A percentile compares a stretch with the other conserved stretches of the same genome.
Conservation (phyloP, 2,113 vertebrate genomes). For the Platichthys stellatus region DNA sequence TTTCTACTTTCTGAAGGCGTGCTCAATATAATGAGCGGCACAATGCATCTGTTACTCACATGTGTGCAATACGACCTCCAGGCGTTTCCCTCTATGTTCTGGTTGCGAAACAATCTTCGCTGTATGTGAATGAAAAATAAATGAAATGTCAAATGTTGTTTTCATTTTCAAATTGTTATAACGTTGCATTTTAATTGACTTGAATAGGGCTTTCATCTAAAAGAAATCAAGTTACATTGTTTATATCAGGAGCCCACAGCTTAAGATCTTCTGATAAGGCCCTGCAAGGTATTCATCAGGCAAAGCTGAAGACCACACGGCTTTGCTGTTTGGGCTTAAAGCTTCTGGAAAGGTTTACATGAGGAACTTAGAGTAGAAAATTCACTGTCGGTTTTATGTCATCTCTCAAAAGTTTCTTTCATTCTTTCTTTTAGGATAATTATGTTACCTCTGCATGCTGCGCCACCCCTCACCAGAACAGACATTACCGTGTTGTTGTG, state of each 20-base stretch:
- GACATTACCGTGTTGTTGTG: too few relatives aligned
- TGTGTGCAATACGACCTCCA: slow-evolving; percentile 18
- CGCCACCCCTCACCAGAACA: too few relatives aligned
- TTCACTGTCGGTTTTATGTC: too few relatives aligned
- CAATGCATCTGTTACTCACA: slow-evolving; percentile 12
- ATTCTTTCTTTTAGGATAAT: too few relatives aligned
- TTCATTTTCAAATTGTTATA: neutral
- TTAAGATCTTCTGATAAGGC: neutral
- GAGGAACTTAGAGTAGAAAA: too few relatives aligned
- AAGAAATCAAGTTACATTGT: neutral
- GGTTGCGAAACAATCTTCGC: neutral
- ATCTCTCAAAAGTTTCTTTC: neutral
- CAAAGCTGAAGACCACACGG: too few relatives aligned
- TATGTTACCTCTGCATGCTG: too few relatives aligned
- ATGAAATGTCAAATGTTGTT: neutral
- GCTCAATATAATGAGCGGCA: neutral
- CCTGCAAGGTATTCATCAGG: neutral
- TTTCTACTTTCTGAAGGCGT: slow-evolving; percentile 3
- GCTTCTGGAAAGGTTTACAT: too few relatives aligned
- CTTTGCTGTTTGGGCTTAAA: too few relatives aligned
- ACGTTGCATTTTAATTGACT: neutral
- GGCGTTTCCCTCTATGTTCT: neutral
- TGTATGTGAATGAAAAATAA: neutral
- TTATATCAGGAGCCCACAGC: neutral
- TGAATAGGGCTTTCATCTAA: neutral